Percentiles rank a stretch among this genome's conserved stretches.
phyloP scores from a whole-genome alignment of 1,140 invertebrate species.

The Zaprionus vittiger region DNA sequence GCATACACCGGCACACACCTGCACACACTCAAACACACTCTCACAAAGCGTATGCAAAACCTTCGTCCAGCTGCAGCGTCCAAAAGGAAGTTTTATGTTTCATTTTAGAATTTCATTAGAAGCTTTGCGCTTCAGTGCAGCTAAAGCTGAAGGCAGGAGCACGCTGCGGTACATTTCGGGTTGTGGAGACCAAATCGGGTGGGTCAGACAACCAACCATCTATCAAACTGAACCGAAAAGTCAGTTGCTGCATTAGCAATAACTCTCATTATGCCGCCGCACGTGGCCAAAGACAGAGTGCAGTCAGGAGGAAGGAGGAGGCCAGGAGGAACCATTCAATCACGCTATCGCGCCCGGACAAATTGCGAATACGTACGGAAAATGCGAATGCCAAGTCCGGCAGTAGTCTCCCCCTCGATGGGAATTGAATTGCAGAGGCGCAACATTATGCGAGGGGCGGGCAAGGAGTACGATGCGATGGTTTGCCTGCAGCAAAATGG shows the following conservation, averaged over 20 bases:
- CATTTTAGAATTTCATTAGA: slow-evolving; percentile 61
- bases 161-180: neutral
- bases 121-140: slow-evolving; percentile 30
- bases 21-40: slow-evolving; percentile 7
- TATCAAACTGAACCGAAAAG: slow-evolving; percentile 53
- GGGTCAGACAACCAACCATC: slow-evolving; percentile 33
- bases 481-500: slow-evolving; percentile 60
- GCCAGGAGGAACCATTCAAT: slow-evolving; percentile 64
- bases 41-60: slow-evolving; percentile 56
- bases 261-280: slow-evolving; percentile 72
- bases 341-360: slow-evolving; percentile 73
- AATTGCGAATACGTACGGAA: slow-evolving; percentile 65
- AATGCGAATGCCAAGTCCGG: slow-evolving; percentile 9
- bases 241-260: slow-evolving; percentile 70
- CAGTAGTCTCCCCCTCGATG: slow-evolving; percentile 9
- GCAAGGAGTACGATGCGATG: neutral
- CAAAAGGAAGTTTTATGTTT: slow-evolving; percentile 62
- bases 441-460: slow-evolving; percentile 44
- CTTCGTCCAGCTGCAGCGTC: slow-evolving; percentile 52
- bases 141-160: neutral
- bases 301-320: neutral
- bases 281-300: slow-evolving; percentile 19
- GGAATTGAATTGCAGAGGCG: slow-evolving; percentile 57
- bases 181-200: too few species aligned
- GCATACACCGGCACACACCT: neutral